Base-by-base conservation (phyloP, 1,140 invertebrate genomes). In the Drosophila teissieri region DNA sequence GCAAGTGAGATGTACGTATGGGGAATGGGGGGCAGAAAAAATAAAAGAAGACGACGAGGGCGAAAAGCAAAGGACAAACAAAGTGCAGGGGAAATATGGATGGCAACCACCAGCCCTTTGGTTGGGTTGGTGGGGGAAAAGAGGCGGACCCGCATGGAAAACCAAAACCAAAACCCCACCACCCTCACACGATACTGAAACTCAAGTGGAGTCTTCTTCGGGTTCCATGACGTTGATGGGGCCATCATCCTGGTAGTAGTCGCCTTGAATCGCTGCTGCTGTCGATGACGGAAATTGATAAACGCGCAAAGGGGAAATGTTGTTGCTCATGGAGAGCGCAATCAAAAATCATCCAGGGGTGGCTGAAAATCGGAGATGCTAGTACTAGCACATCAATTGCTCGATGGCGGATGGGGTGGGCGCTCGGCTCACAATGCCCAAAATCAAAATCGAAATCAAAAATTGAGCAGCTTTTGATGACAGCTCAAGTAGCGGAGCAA, bases 381-480 rank as follows among this genome's bases (percentile, higher is more conserved):
- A 48, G 46, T 27, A 48, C 46, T 8, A 27, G 14, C n/a, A 48
- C 22, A 31, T 48, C 15, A 45, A 45, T 19, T 45, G 15, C 42
- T 45, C 10, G 22, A 24, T 46, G 45, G 14, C 7, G 19, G 14
- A 15, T 15, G 8, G 22, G 4, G 27, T 11, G 1, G 4, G 2
- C 8, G 14, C 3, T 12, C 11, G 48, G 27, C 49, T 12, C 15
- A 52, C n/a, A 8, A 0, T n/a, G 22, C 0, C 14, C 3, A 88
- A 82, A 88, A 86, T 79, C 83, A 77, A 65, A 79, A 56, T 76
- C 70, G 64, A 78, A 85, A 89, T 88, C 84, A 88, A 83, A 88
- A 88, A 84, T 89, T 89, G 84, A 89, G 85, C 84, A 89, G 85
- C 84, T 89, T 89, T 89, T 84, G 84, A 89, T 89, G 84, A 89